These are phyloP conservation scores for Aphodius sticticus DNA, from an alignment of 2,888 invertebrate genomes.

Conservation along the genomic window DNA sequence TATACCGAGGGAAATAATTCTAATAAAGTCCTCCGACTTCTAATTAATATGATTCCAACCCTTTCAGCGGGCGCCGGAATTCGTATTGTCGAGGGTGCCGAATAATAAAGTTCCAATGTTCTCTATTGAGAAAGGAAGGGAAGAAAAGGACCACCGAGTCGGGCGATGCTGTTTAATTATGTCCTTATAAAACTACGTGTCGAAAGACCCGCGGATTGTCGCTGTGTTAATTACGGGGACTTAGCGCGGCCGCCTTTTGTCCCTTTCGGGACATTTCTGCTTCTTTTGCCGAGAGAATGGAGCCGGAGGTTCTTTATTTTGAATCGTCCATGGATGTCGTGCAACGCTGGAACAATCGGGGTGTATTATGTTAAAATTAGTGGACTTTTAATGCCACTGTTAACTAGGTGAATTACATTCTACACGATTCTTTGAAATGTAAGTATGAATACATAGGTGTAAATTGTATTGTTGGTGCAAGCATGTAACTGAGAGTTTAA, in stretches of 20 bases:
- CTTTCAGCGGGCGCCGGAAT: conserved; percentile 49
- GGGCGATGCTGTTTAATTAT: conserved; percentile 51
- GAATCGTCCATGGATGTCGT: background rate
- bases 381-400: background rate
- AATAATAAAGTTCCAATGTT: conserved; percentile 5
- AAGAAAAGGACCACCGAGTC: background rate
- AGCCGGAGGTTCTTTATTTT: background rate
- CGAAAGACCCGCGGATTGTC: conserved; percentile 33
- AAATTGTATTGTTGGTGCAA: too few species aligned
- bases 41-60: conserved; percentile 54
- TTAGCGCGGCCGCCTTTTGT: background rate
- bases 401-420: background rate
- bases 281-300: background rate
- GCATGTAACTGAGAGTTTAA: too few species aligned
- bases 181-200: conserved; percentile 50
- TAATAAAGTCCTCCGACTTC: conserved; percentile 55
- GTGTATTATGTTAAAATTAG: background rate
- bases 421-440: too few species aligned
- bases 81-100: conserved; percentile 51
- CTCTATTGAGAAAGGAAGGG: conserved; percentile 18
- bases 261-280: background rate
- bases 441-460: too few species aligned
- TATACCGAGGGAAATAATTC: conserved; percentile 32
- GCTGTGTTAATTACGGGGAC: conserved; percentile 37
- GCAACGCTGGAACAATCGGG: background rate